Evolutionary conservation across 2,113 vertebrate genomes (phyloP).

Genomic region (Sterrhoptilus dennistouni): DNA sequence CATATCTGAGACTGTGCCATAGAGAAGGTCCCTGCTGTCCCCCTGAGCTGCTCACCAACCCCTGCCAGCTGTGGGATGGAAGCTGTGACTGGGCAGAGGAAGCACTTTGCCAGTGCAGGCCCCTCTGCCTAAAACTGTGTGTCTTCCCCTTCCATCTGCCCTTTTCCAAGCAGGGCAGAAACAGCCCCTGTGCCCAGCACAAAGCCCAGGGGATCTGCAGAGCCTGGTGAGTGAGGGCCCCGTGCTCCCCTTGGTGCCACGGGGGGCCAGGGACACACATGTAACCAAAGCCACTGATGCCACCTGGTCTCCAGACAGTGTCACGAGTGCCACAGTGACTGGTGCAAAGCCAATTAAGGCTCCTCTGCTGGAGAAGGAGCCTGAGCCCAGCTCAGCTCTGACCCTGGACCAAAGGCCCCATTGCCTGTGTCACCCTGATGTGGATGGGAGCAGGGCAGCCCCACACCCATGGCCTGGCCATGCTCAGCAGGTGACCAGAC

Average conservation of each 20-base stretch:
- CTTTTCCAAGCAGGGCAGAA: neutral
- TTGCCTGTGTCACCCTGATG: neutral
- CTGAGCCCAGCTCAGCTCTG: neutral
- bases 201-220: neutral
- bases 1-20: neutral
- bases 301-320: neutral
- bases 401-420: neutral
- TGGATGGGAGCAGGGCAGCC: neutral
- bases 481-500: rapidly evolving
- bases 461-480: rapidly evolving
- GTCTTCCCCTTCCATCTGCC: neutral
- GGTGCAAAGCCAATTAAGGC: neutral
- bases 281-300: neutral
- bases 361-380: neutral
- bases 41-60: neutral
- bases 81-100: neutral
- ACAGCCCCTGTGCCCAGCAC: neutral
- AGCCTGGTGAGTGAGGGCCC: rapidly evolving
- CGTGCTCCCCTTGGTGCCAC: rapidly evolving
- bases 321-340: neutral
- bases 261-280: neutral
- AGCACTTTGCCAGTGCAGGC: neutral
- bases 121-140: neutral
- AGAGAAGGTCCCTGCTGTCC: neutral
- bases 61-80: rapidly evolving